A percentile compares a stretch with the other conserved stretches of the same genome.
Conservation (phyloP, 2,797 vertebrate genomes). For the Mormyrops boulengeri region DNA sequence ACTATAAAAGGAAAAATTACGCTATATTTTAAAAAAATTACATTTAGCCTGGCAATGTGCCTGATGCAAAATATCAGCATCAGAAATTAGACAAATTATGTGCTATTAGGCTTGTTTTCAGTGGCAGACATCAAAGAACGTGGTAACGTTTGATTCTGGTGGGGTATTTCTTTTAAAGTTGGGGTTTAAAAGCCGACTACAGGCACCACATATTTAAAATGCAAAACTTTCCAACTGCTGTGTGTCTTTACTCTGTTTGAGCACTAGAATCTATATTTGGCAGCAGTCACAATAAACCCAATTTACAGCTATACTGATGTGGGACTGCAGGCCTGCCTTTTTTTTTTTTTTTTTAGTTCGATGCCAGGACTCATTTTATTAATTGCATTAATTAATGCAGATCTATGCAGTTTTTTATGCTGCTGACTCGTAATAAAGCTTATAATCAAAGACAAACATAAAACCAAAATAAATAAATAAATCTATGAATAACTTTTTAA, state of each 20-base stretch:
- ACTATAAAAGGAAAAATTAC: background rate
- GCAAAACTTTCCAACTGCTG: background rate
- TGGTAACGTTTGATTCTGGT: background rate
- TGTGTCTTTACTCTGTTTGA: background rate
- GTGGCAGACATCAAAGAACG: background rate
- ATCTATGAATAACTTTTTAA: background rate
- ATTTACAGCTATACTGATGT: background rate
- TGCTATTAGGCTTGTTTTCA: background rate
- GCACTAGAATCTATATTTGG: background rate
- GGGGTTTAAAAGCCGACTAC: background rate
- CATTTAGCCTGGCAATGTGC: background rate
- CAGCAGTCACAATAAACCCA: background rate
- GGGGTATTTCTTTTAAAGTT: background rate
- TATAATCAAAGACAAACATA: background rate
- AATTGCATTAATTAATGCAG: background rate
- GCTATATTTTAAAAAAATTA: background rate
- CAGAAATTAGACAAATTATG: slow-evolving; percentile 3
- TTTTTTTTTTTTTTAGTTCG: too few species aligned
- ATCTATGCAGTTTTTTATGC: background rate
- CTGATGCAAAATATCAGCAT: background rate
- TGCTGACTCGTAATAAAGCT: background rate
- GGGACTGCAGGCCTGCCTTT: background rate
- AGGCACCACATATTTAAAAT: background rate
- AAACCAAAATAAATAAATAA: background rate
- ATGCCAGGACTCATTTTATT: background rate